Conservation (phyloP, 2,113 vertebrate genomes). For the Lanius ludovicianus region DNA sequence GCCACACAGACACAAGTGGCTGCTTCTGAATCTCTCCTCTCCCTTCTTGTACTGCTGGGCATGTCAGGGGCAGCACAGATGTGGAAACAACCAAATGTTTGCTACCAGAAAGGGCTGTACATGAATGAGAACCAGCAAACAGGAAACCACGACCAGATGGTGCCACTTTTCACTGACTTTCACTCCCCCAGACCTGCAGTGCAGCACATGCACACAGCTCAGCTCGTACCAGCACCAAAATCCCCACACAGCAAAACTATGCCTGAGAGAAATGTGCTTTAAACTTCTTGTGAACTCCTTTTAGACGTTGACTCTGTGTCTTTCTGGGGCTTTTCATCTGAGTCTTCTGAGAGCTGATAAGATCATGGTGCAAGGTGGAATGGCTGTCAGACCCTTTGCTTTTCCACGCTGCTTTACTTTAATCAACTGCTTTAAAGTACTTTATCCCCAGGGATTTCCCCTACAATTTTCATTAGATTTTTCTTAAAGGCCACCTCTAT, state of each 20-base stretch:
- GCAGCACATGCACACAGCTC: background rate
- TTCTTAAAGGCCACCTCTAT: constrained; percentile 7
- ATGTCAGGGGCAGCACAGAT: background rate
- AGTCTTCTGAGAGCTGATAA: background rate
- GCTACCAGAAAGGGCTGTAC: background rate
- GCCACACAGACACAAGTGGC: background rate
- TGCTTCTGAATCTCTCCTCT: background rate
- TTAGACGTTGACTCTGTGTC: background rate
- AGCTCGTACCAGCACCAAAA: background rate
- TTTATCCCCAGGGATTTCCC: background rate
- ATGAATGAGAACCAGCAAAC: background rate
- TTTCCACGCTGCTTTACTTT: background rate
- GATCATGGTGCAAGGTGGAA: background rate
- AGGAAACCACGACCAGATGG: background rate
- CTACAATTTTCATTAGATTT: background rate
- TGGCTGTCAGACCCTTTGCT: background rate
- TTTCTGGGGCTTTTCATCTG: background rate
- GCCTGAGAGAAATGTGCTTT: background rate
- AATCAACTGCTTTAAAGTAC: background rate
- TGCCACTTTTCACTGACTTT: background rate
- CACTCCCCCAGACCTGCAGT: background rate
- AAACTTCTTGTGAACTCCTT: background rate
- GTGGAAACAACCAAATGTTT: background rate
- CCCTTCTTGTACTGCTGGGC: background rate
- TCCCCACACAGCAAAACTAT: background rate